These are phyloP conservation scores for Margaritifera margaritifera DNA, from an alignment of 2,888 invertebrate genomes.

Conservation along the genomic window DNA sequence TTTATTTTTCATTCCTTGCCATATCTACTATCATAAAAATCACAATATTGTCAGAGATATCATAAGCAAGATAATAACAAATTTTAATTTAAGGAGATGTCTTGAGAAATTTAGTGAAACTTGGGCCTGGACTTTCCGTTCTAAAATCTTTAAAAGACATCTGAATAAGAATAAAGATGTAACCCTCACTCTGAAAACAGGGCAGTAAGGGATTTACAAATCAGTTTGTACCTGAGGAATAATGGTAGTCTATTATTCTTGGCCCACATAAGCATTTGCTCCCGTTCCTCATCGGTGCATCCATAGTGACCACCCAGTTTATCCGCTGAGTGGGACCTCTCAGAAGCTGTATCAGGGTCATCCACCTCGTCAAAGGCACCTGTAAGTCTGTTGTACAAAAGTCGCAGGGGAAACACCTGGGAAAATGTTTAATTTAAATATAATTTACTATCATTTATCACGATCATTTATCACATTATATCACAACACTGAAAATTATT, in stretches of 20 bases:
- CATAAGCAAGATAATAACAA: too few species aligned
- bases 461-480: neutral
- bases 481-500: too few species aligned
- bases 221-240: constrained; percentile 65
- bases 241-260: constrained; percentile 67
- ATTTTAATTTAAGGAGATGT: too few species aligned
- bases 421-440: constrained; percentile 10
- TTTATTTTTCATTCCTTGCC: too few species aligned
- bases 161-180: too few species aligned
- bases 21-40: too few species aligned
- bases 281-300: constrained; percentile 69
- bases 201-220: too few species aligned
- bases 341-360: constrained; percentile 16
- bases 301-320: constrained; percentile 63
- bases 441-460: constrained; percentile 2
- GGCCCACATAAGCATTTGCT: constrained; percentile 70
- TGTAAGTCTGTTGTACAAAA: constrained; percentile 70
- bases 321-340: constrained; percentile 21
- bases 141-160: too few species aligned
- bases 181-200: too few species aligned
- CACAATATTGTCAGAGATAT: too few species aligned
- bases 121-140: too few species aligned
- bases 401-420: constrained; percentile 70
- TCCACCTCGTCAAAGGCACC: constrained; percentile 68
- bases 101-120: too few species aligned